Evolutionary conservation across 1,140 invertebrate species (phyloP).

Genomic region (Monomorium pharaonis): DNA sequence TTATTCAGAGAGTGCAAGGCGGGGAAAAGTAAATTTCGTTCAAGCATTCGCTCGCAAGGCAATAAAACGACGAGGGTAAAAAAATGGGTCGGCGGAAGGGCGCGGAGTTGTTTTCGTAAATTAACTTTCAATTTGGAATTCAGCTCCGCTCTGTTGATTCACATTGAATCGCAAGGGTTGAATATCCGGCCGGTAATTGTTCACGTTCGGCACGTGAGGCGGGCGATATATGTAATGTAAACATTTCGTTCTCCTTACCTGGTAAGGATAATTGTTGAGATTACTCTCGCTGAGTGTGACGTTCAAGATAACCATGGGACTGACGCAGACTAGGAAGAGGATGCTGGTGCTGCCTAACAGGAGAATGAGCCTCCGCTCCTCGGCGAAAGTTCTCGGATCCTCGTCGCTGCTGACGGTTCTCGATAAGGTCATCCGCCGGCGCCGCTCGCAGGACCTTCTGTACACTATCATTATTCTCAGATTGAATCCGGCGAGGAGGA

Average conservation of each 20-base stretch:
- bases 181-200: not conserved
- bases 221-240: not conserved
- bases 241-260: conserved; percentile 81
- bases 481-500: conserved; percentile 89
- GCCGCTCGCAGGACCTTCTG: conserved; percentile 87
- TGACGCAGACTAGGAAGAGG: conserved; percentile 90
- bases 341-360: conserved; percentile 90
- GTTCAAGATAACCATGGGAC: conserved; percentile 91
- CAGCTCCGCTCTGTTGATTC: not conserved
- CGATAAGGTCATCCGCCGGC: conserved; percentile 88
- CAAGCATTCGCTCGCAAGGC: conserved; percentile 2
- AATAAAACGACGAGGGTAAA: not conserved
- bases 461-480: conserved; percentile 90
- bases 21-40: not conserved
- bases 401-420: conserved; percentile 86
- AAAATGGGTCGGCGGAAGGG: not conserved
- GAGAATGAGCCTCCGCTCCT: conserved; percentile 89
- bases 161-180: not conserved
- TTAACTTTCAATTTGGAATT: not conserved
- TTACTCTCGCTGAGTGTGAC: conserved; percentile 88
- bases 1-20: not conserved
- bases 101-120: not conserved
- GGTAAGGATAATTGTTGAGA: conserved; percentile 88
- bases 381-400: conserved; percentile 89
- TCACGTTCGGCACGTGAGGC: not conserved